Conservation (phyloP, 2,113 vertebrate species). For the Rhabdomys dilectus region DNA sequence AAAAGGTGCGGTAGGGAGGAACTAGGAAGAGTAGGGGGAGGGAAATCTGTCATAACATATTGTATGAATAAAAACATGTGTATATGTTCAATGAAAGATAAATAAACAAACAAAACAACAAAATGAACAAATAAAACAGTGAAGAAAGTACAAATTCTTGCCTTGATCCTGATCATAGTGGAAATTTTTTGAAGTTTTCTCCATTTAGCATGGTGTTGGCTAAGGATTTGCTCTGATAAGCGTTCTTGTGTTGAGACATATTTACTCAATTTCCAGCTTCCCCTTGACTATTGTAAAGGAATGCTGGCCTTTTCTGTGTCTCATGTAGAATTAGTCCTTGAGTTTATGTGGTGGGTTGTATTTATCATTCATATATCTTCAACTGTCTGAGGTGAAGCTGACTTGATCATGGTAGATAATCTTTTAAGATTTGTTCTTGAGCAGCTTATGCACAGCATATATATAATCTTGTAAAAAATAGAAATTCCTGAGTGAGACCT, state of each 20-base stretch:
- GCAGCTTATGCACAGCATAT: conserved; percentile 73
- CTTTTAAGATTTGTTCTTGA: conserved; percentile 1
- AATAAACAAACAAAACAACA: neutral
- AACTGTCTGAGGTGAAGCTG: neutral
- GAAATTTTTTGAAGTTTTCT: neutral
- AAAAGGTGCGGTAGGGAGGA: neutral
- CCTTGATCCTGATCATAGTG: neutral
- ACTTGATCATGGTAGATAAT: neutral
- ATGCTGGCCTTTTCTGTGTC: neutral
- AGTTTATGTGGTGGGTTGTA: neutral
- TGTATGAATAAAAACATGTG: neutral
- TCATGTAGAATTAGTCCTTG: neutral
- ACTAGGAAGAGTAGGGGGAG: neutral
- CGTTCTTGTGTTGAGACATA: neutral
- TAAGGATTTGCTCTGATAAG: neutral
- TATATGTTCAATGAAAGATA: neutral
- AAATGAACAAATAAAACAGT: too few species aligned
- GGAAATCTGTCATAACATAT: neutral
- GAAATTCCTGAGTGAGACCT: conserved; percentile 52
- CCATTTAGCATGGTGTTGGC: neutral
- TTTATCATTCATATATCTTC: neutral
- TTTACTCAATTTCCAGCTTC: neutral
- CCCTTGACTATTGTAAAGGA: neutral
- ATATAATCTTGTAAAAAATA: conserved; percentile 75
- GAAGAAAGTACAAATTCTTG: neutral